phyloP scores from a whole-genome alignment of 2,797 vertebrate species.

The Hoplostethus mediterraneus region DNA sequence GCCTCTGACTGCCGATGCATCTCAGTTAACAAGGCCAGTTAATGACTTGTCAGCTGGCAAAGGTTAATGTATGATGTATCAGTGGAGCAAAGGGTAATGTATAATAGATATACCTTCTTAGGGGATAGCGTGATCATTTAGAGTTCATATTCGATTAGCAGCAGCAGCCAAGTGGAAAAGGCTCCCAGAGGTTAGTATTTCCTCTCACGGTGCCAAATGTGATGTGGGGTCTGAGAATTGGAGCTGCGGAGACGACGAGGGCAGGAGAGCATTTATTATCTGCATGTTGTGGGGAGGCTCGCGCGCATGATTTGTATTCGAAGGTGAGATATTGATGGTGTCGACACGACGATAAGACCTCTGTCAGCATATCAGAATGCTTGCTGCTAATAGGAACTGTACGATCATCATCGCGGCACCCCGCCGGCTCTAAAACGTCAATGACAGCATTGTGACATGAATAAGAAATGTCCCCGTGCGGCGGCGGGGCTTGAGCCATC shows the following conservation, averaged over 20 bases:
- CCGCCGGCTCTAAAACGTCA: conserved; percentile 65
- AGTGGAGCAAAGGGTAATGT: conserved; percentile 76
- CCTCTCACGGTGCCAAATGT: conserved; percentile 17
- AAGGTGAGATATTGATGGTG: conserved; percentile 55
- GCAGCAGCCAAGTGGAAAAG: conserved; percentile 61
- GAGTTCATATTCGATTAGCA: conserved; percentile 72
- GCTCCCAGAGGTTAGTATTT: conserved; percentile 30
- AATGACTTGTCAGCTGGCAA: conserved; percentile 78
- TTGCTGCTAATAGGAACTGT: conserved; percentile 67
- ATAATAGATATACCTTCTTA: conserved; percentile 74
- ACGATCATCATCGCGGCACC: conserved; percentile 58
- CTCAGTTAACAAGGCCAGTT: conserved; percentile 74
- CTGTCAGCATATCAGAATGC: conserved; percentile 62
- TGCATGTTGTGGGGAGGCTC: neutral
- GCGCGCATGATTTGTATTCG: conserved; percentile 49
- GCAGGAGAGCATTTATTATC: conserved; percentile 28
- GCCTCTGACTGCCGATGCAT: conserved; percentile 63
- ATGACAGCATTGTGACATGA: conserved; percentile 79
- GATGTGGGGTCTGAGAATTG: conserved; percentile 18
- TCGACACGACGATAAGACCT: conserved; percentile 58
- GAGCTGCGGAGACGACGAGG: conserved; percentile 21
- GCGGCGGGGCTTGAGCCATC: conserved; percentile 72
- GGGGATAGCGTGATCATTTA: conserved; percentile 50
- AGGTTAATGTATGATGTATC: conserved; percentile 81
- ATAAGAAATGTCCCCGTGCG: conserved; percentile 76